phyloP scores from a whole-genome alignment of 1,140 invertebrate species.

The Monomorium pharaonis region DNA sequence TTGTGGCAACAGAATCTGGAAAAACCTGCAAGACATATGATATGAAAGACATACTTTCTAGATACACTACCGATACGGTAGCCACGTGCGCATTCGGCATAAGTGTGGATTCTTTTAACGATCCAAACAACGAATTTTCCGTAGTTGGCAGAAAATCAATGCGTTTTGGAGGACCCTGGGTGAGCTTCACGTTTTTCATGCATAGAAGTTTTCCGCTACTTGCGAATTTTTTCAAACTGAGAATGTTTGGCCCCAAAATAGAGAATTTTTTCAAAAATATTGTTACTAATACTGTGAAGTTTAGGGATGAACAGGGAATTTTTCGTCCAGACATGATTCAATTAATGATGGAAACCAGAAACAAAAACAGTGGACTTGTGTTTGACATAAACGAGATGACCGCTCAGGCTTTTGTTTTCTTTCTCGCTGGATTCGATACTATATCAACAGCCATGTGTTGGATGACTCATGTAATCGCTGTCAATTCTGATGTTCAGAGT shows the following conservation, averaged over 20 bases:
- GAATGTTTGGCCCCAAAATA: not conserved
- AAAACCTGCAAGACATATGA: not conserved
- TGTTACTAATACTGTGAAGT: not conserved
- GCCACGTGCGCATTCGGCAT: conserved; percentile 57
- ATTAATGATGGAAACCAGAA: not conserved
- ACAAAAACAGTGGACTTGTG: not conserved
- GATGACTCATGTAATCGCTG: not conserved
- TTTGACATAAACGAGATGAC: not conserved
- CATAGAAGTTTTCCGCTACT: conserved; percentile 14
- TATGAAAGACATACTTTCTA: conserved; percentile 3
- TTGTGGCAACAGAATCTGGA: not conserved
- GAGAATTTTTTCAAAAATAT: conserved; percentile 15
- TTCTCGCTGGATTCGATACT: not conserved
- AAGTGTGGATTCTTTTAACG: conserved; percentile 34
- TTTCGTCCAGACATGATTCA: not conserved
- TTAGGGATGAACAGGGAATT: not conserved
- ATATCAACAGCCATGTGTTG: not conserved
- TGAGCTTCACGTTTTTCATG: not conserved
- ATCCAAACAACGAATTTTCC: conserved; percentile 55
- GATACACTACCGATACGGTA: conserved; percentile 33
- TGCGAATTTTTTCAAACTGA: not conserved
- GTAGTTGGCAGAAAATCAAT: not conserved
- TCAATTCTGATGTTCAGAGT: not conserved
- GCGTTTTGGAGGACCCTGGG: not conserved
- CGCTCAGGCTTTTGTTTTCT: not conserved